Conservation (phyloP, 2,888 invertebrate genomes). For the Eremobia ochroleuca region DNA sequence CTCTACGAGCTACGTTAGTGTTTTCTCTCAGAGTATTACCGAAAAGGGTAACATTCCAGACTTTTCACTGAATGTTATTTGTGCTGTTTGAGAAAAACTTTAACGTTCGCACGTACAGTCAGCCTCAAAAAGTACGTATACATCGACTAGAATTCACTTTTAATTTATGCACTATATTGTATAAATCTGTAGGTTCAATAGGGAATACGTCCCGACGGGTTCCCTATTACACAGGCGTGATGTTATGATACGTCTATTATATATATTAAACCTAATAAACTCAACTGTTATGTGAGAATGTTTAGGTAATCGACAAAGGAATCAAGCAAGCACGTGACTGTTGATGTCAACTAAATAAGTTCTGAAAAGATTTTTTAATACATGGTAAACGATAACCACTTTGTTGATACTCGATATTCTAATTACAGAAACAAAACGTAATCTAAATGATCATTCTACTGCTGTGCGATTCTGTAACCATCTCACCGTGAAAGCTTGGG, state of each 20-base stretch:
- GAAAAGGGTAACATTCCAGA: slow-evolving; percentile 20
- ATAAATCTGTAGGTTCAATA: neutral
- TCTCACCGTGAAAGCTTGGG: too few species aligned
- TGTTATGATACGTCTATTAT: too few species aligned
- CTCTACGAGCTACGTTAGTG: neutral
- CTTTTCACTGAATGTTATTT: slow-evolving; percentile 15
- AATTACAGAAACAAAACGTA: neutral
- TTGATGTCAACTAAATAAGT: too few species aligned
- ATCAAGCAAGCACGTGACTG: neutral
- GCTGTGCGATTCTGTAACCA: too few species aligned
- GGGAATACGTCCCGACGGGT: too few species aligned
- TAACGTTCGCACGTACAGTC: neutral
- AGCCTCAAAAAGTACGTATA: neutral
- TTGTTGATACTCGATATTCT: neutral
- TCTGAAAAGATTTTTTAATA: neutral
- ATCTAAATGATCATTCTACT: neutral
- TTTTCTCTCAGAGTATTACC: slow-evolving; percentile 20
- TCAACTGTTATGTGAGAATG: too few species aligned
- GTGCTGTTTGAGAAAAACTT: neutral
- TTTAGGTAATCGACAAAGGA: neutral
- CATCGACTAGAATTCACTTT: neutral
- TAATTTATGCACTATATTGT: neutral
- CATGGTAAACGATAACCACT: neutral
- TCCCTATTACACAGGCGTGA: too few species aligned
- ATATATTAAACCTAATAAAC: too few species aligned